Base-by-base conservation (phyloP, 2,888 invertebrate species). In the Nematopogon swammerdamellus region DNA sequence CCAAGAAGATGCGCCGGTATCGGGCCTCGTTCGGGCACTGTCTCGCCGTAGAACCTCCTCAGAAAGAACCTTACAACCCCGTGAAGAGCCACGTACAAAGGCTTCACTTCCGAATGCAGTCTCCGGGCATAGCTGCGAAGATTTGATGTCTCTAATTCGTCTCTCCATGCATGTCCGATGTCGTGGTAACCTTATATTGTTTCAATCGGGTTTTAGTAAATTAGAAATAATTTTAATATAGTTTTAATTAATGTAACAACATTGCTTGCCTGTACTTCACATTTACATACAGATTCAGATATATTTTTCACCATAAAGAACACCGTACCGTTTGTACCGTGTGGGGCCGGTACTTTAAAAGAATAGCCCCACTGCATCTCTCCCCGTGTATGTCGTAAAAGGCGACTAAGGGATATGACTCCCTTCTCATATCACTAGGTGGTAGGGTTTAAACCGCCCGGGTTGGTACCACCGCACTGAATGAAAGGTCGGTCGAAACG, bases 1-100 rank as follows among this genome's bases (percentile, higher is more conserved):
- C 88, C 88, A 52, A 88, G 63, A 51, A 89, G 69, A 74, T 89
- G 88, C 14, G 87, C 85, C 1, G 89, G 88, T 56, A 89, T 85
- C 1, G 83, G 80, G 2, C 85, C 86, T 16, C 60, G 63, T 50
- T 70, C 67, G 1, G 82, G 67, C 1, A 85, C 80, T 0, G 80
- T 54, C 0, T 79, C 68, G 0, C 85, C 86, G 59, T 87, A 88
- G 25, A 69, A 62, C 53, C 70, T 63, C 29, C 79, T 67, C 1
- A 91, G 69, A 56, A 80, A 84, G 57, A 80, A 82, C 54, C 91
- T 73, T 0, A 86, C 81, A 3, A 90, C 88, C 0, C 87, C 90
- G 65, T 92, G 92, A 0, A 92, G 70, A 19, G 88, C 68, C 18
- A 70, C 61, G 63, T 92, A 92, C 1, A 91, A 64, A 0, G 88